phyloP scores from a whole-genome alignment of 2,888 invertebrate genomes.

The Peribatodes rhomboidaria region DNA sequence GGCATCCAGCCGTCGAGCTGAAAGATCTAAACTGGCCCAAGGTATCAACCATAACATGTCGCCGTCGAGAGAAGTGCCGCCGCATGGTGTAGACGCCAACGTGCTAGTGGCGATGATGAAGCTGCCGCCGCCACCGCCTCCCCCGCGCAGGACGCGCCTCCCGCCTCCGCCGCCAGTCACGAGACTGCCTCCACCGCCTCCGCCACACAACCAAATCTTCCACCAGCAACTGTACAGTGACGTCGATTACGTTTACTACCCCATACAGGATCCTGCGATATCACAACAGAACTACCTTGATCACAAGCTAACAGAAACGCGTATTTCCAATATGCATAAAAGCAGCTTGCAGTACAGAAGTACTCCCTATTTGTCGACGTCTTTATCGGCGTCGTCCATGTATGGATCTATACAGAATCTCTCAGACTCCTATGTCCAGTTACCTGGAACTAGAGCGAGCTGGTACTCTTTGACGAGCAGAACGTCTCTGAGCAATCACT shows the following conservation, averaged over 20 bases:
- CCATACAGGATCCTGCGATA: conserved; percentile 94
- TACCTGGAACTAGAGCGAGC: conserved; percentile 87
- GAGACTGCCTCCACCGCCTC: conserved; percentile 89
- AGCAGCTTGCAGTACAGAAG: conserved; percentile 93
- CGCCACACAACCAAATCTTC: conserved; percentile 94
- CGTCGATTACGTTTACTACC: conserved; percentile 96
- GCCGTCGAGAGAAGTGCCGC: conserved; percentile 76
- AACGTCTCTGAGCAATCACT: conserved; percentile 87
- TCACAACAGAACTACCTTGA: conserved; percentile 97
- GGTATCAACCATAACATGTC: conserved; percentile 78
- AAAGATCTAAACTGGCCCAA: conserved; percentile 87
- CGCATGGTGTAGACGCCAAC: conserved; percentile 78
- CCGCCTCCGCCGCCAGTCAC: conserved; percentile 90
- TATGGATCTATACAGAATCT: conserved; percentile 94
- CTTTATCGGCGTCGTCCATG: conserved; percentile 89
- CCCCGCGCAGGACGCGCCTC: conserved; percentile 86
- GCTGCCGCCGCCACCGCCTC: conserved; percentile 85
- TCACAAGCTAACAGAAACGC: conserved; percentile 93
- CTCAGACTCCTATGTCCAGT: conserved; percentile 90
- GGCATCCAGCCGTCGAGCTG: conserved; percentile 86
- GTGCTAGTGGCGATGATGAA: conserved; percentile 88
- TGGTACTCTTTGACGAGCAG: conserved; percentile 88
- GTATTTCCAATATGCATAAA: conserved; percentile 88
- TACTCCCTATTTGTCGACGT: conserved; percentile 91
- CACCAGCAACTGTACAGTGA: conserved; percentile 96